Evolutionary conservation across 2,888 invertebrate species (phyloP).

Genomic region (Pogonocherus hispidulus): DNA sequence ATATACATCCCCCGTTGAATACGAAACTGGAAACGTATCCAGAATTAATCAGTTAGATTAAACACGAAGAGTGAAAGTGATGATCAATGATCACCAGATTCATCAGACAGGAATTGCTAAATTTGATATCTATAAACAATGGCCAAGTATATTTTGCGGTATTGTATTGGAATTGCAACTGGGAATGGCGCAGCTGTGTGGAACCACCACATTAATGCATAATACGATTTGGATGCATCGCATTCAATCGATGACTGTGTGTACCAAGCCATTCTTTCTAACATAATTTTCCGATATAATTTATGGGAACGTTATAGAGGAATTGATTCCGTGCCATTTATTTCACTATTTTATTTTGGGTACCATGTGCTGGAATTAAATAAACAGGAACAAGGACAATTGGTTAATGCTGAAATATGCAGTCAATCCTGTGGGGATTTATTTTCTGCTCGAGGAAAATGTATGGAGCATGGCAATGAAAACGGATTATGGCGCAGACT

Average conservation of each 20-base stretch:
- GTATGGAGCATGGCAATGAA: no score
- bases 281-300: slow-evolving; percentile 43
- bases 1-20: no score
- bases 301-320: slow-evolving; percentile 40
- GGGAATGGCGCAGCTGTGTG: slow-evolving; percentile 34
- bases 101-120: neutral
- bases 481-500: no score
- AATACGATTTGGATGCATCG: slow-evolving; percentile 46
- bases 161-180: slow-evolving; percentile 35
- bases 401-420: slow-evolving; percentile 1
- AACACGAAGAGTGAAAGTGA: neutral
- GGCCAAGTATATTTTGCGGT: slow-evolving; percentile 24
- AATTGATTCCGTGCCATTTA: slow-evolving; percentile 39
- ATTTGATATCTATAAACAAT: slow-evolving; percentile 25
- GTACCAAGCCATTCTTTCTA: slow-evolving; percentile 39
- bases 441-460: neutral
- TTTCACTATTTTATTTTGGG: slow-evolving; percentile 37
- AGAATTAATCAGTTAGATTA: neutral
- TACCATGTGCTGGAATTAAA: slow-evolving; percentile 7
- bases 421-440: neutral
- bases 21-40: no score
- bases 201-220: slow-evolving; percentile 45
- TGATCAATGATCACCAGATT: neutral
- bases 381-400: slow-evolving; percentile 14
- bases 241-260: slow-evolving; percentile 39